A percentile compares a stretch with the other conserved stretches of the same genome.
Evolutionary conservation across 2,888 invertebrate genomes (phyloP).

Genomic region (Pilophorus perplexus): DNA sequence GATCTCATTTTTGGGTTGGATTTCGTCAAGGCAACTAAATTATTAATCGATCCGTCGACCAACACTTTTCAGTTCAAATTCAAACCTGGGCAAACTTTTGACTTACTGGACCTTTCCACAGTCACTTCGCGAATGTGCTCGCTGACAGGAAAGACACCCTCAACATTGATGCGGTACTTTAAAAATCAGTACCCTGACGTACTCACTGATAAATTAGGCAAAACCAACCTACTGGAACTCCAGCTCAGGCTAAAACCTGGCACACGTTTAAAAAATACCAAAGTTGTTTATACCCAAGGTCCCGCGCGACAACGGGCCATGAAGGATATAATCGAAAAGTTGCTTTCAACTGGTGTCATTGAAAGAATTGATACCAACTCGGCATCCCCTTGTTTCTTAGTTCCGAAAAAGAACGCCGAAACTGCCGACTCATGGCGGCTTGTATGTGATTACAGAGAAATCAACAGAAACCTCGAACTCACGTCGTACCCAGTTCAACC

Average conservation of each 20-base stretch:
- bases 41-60: not conserved
- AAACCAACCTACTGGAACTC: too few species aligned
- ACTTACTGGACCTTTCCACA: not conserved
- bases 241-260: too few species aligned
- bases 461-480: slow-evolving; percentile 9
- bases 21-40: not conserved
- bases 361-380: not conserved
- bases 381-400: slow-evolving; percentile 24
- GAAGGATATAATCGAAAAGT: too few species aligned
- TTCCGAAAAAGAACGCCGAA: slow-evolving; percentile 1
- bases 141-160: not conserved
- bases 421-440: slow-evolving; percentile 34
- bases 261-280: too few species aligned
- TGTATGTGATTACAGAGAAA: slow-evolving; percentile 45
- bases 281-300: too few species aligned
- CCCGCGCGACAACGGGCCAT: too few species aligned
- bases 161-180: not conserved
- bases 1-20: not conserved
- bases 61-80: not conserved
- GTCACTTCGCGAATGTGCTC: not conserved
- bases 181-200: slow-evolving; percentile 1
- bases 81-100: not conserved
- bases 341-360: too few species aligned
- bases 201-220: too few species aligned
- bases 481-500: slow-evolving; percentile 33